A percentile compares a stretch with the other conserved stretches of the same genome.
phyloP scores from a whole-genome alignment of 2,797 vertebrate species.

The Spheniscus humboldti region DNA sequence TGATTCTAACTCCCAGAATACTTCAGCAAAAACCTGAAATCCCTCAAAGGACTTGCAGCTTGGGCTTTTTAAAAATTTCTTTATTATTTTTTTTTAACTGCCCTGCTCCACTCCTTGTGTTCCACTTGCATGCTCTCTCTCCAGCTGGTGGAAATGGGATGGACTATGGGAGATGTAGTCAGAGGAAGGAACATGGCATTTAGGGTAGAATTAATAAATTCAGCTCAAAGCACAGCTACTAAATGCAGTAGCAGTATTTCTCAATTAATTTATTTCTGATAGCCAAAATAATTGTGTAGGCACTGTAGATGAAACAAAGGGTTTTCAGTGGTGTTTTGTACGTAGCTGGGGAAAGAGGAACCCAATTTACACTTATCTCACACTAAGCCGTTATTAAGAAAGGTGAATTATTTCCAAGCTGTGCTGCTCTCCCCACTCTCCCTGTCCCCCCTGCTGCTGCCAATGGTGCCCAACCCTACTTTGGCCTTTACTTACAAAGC shows the following conservation, averaged over 20 bases:
- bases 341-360: accelerated
- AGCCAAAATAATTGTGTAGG: neutral
- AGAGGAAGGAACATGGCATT: neutral
- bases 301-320: neutral
- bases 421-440: neutral
- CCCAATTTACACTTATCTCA: neutral
- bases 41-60: neutral
- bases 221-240: neutral
- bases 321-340: neutral
- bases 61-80: neutral
- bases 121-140: neutral
- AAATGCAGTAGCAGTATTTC: neutral
- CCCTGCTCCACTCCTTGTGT: neutral
- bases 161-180: neutral
- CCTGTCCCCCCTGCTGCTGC: neutral
- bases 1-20: neutral
- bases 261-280: neutral
- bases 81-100: neutral
- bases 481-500: neutral
- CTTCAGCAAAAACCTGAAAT: neutral
- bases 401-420: neutral
- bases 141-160: neutral
- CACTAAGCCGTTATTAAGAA: neutral
- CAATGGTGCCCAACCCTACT: neutral
- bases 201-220: neutral